A percentile compares a stretch with the other conserved stretches of the same genome.
Conservation (phyloP, 2,797 vertebrate genomes). For the Phyllotis vaccarum region DNA sequence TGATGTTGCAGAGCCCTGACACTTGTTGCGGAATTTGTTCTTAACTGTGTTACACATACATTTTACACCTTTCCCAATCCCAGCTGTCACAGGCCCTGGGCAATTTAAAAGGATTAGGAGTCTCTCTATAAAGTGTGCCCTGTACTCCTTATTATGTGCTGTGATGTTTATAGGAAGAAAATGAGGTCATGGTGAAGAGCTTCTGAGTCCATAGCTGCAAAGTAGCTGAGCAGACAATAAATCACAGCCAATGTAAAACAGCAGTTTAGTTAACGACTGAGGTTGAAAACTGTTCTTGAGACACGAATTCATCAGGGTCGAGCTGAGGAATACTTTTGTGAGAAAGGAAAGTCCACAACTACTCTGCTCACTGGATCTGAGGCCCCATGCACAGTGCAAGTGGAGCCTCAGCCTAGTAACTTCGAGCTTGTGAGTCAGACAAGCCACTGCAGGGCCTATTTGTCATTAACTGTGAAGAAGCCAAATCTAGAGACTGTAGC, state of each 20-base stretch:
- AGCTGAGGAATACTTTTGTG: not conserved
- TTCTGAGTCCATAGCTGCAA: slow-evolving; percentile 57
- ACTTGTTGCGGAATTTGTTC: slow-evolving; percentile 61
- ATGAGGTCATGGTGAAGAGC: slow-evolving; percentile 72
- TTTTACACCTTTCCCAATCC: slow-evolving; percentile 47
- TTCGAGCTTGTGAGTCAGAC: not conserved
- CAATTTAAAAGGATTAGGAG: slow-evolving; percentile 70
- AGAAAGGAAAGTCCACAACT: not conserved
- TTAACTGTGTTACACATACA: slow-evolving; percentile 15
- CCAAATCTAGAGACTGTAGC: slow-evolving; percentile 37
- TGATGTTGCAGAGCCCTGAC: not conserved
- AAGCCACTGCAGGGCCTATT: not conserved
- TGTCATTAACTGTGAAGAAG: not conserved
- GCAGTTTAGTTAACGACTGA: not conserved
- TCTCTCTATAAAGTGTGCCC: slow-evolving; percentile 56
- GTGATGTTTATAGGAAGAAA: slow-evolving; percentile 77
- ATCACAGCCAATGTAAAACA: slow-evolving; percentile 31
- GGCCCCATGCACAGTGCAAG: not conserved
- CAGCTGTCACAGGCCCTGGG: not conserved
- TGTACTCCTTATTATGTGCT: slow-evolving; percentile 67
- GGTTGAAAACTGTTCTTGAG: not conserved
- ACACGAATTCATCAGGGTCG: not conserved
- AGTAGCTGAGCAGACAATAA: slow-evolving; percentile 55
- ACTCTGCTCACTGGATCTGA: not conserved
- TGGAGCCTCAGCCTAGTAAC: not conserved